Evolutionary conservation across 2,888 invertebrate genomes (phyloP), one percentile per base, ranked within the genome.

Genomic region (Patella depressa): DNA sequence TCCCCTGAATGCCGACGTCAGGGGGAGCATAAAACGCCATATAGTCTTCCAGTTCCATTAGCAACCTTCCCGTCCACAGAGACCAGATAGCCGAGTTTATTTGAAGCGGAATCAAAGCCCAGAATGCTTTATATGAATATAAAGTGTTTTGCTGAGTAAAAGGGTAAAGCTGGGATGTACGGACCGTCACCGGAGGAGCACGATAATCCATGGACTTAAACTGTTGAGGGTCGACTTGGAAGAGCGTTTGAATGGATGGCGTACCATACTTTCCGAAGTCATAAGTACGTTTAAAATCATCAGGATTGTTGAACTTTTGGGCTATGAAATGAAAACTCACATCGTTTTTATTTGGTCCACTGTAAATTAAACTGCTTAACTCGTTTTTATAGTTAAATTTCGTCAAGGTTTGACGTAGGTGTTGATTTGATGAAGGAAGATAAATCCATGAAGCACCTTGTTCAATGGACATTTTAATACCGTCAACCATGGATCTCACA

Each of bases 31-130:
- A 65, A 65, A 24, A 65, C 11, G 24, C 24, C 11, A 65, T 65
- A 24, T 65, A 65, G 24, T 65, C 24, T 24, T 65, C 65, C 19
- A 65, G 65, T 65, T 24, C 19, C 24, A 24, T 24, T 65, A 65
- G 24, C 14, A 65, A 65, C 24, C 24, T 65, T 24, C 65, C 65
- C 19, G 65, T 65, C 65, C 65, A 65, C 24, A 65, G 19, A 0
- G 65, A 65, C 65, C 19, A 65, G 24, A 24, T 65, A 65, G 11
- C 19, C 19, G 65, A 24, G 24, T 65, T 19, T 15, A 65, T 24
- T 24, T 65, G 19, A 65, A 65, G 65, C 19, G 65, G 65, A 65
- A 65, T 24, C 65, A 65, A 14, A 65, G 65, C 65, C 65, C 65
- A 65, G 65, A 65, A 65, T 65, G 65, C 24, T 24, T 19, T 24